These are phyloP conservation scores for Andricus grossulariae DNA, from an alignment of 1,140 invertebrate species.

Conservation along the genomic window DNA sequence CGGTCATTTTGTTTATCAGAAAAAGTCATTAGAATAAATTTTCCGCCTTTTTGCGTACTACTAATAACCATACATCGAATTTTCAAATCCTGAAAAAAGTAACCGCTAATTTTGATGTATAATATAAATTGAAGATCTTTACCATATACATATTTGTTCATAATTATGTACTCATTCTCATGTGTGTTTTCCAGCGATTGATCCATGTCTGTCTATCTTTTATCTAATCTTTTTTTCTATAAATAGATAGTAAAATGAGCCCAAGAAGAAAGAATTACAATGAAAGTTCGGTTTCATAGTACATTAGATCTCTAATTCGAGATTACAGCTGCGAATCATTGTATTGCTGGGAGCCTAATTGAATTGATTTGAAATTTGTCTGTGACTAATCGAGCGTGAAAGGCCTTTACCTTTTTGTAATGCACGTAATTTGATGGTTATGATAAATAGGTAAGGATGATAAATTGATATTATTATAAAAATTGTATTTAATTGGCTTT, in stretches of 20 bases:
- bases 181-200: slow-evolving; percentile 5
- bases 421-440: neutral
- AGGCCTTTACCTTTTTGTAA: neutral
- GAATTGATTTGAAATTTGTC: slow-evolving; percentile 8
- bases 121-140: neutral
- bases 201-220: neutral
- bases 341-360: slow-evolving; percentile 12
- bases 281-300: neutral
- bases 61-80: too few species aligned
- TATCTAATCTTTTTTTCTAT: neutral
- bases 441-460: neutral
- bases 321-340: neutral
- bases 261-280: neutral
- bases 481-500: neutral
- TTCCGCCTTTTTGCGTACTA: too few species aligned
- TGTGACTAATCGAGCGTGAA: slow-evolving; percentile 25
- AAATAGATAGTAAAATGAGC: neutral
- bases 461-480: slow-evolving; percentile 4
- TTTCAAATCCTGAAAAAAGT: neutral
- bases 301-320: slow-evolving; percentile 8
- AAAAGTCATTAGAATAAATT: too few species aligned
- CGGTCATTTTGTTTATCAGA: too few species aligned
- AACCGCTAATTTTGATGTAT: neutral
- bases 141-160: neutral
- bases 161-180: slow-evolving; percentile 3